phyloP scores from a whole-genome alignment of 92 coral and sea anemone genomes.

The Porites divaricata region DNA sequence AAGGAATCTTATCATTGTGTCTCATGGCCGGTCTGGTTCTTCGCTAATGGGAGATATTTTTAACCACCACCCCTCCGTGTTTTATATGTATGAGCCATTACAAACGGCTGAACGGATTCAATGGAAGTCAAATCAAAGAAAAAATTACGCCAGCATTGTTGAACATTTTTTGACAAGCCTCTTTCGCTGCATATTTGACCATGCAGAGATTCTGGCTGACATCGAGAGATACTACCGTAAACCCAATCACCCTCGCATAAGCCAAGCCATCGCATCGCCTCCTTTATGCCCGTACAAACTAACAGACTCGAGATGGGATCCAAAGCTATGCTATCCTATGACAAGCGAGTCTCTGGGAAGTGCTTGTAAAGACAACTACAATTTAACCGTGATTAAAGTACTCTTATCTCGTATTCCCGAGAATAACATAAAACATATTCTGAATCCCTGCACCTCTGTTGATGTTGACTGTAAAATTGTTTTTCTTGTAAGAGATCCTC shows the following conservation, averaged over 20 bases:
- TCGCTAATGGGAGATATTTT: conserved; percentile 28
- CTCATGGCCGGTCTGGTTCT: conserved; percentile 57
- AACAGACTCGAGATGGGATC: conserved; percentile 36
- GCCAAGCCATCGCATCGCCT: conserved; percentile 26
- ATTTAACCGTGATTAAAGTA: conserved; percentile 40
- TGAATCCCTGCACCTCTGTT: background rate
- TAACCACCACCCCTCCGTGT: conserved; percentile 44
- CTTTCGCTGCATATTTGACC: conserved; percentile 29
- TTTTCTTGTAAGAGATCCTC: conserved; percentile 49
- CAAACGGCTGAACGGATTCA: conserved; percentile 37
- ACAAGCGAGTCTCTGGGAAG: conserved; percentile 8
- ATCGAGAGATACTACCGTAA: conserved; percentile 22
- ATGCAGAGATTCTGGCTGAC: background rate
- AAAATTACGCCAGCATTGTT: conserved; percentile 1
- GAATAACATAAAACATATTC: conserved; percentile 11
- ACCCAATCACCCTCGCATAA: conserved; percentile 18
- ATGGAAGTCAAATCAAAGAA: background rate
- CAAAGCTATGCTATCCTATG: conserved; percentile 27
- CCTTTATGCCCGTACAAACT: conserved; percentile 21
- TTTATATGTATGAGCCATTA: conserved; percentile 44
- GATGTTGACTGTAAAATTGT: conserved; percentile 41
- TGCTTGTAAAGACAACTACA: conserved; percentile 5
- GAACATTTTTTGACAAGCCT: conserved; percentile 5
- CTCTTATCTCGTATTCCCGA: conserved; percentile 36
- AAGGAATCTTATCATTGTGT: conserved; percentile 30